Base-by-base conservation (phyloP, 2,113 vertebrate species). In the Sylvietta virens region DNA sequence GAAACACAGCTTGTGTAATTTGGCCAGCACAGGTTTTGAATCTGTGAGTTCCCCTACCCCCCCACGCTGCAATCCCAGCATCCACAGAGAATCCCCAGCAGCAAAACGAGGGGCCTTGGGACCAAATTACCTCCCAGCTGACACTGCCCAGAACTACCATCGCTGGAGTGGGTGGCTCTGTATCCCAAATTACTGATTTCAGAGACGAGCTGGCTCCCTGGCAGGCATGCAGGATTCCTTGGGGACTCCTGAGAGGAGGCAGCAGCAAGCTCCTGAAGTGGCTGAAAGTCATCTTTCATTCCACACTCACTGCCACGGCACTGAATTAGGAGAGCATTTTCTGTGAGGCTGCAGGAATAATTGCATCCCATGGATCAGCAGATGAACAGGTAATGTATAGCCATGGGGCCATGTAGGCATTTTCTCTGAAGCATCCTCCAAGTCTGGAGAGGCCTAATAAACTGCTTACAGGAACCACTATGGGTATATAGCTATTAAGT, bases 41-140 rank as follows among this genome's bases (percentile, higher is more conserved):
- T 67, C 64, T 88, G 37, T 0, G 3, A 90, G 81, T 35, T 85
- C 30, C 67, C 64, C 76, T 76, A 58, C 47, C 31, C 79, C 71
- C 67, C 67, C 76, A 33, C 3, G 22, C 87, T 62, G 65, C 64
- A 86, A 56, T 83, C 51, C 64, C 11, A 3, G 65, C 70, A 86
- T 81, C 62, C 26, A 4, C 1, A 1, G 45, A 93, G 74, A 88
- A 92, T 35, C 50, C 58, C 81, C 82, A 80, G 86, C 57, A 80
- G 91, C 40, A 76, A 69, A 91, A 83, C 0, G 2, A 93, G 53
- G 77, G 67, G 80, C 67, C 48, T 58, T 40, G 88, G 56, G 60
- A 93, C 74, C 90, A 94, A 92, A 96, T 65, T 53, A 88, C 88
- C 31, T 78, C 37, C 69, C 82, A 83, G 66, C n/a, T 83, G 72